phyloP scores from a whole-genome alignment of 2,797 vertebrate genomes.

The Sphenodon punctatus region DNA sequence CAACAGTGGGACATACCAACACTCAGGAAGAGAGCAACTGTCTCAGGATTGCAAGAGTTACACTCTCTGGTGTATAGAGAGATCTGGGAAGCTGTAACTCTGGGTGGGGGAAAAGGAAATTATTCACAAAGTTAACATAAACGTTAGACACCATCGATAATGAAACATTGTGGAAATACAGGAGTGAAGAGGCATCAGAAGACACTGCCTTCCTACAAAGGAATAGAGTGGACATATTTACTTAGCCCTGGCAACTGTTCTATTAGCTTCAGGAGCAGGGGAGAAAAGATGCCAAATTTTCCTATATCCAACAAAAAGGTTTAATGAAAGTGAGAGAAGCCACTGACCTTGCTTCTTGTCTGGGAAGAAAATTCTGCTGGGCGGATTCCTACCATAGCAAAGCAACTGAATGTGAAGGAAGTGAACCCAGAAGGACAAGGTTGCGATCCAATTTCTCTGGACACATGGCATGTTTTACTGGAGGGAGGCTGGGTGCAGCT shows the following conservation, averaged over 20 bases:
- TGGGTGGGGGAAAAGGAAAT: background rate
- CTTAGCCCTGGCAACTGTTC: background rate
- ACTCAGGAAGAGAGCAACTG: too few relatives aligned
- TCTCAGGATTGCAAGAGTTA: background rate
- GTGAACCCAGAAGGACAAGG: slow-evolving; percentile 73
- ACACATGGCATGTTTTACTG: slow-evolving; percentile 86
- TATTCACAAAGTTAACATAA: background rate
- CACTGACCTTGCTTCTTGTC: slow-evolving; percentile 89
- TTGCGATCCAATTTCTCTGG: slow-evolving; percentile 75
- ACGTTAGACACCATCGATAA: background rate
- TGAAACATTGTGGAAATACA: background rate
- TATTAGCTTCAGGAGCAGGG: background rate
- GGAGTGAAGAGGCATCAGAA: background rate
- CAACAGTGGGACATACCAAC: background rate
- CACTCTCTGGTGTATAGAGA: background rate
- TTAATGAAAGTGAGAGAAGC: slow-evolving; percentile 29
- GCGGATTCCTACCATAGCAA: slow-evolving; percentile 71
- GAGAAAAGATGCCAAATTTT: background rate
- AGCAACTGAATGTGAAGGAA: slow-evolving; percentile 77
- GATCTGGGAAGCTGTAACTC: background rate
- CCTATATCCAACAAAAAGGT: background rate
- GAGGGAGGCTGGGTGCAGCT: slow-evolving; percentile 46
- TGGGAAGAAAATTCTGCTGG: slow-evolving; percentile 74
- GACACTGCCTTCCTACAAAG: background rate
- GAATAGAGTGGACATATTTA: background rate